Evolutionary conservation across 2,113 vertebrate genomes (phyloP).

Genomic region (Oreochromis spilurus): DNA sequence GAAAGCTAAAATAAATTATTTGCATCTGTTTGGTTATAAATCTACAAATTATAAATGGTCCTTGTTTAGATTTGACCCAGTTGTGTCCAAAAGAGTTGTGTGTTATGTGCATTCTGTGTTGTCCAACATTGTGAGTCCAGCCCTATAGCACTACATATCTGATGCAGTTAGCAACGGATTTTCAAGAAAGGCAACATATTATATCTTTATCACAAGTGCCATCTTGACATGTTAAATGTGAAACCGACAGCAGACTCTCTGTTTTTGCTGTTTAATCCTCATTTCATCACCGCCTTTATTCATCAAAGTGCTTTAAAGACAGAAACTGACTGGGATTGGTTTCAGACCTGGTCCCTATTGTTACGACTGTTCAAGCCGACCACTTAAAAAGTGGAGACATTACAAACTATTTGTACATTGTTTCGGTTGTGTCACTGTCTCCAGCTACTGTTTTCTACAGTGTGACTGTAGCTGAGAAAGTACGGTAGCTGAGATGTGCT

Average conservation of each 20-base stretch:
- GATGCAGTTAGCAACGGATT: neutral
- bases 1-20: neutral
- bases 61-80: neutral
- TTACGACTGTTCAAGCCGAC: neutral
- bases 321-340: neutral
- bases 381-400: neutral
- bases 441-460: neutral
- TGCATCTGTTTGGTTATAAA: neutral
- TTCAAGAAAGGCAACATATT: neutral
- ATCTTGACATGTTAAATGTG: neutral
- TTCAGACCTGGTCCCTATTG: neutral
- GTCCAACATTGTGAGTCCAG: neutral
- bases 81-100: neutral
- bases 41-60: neutral
- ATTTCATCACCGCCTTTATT: accelerated
- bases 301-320: neutral
- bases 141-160: neutral
- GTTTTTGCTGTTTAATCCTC: neutral
- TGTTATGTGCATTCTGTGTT: neutral
- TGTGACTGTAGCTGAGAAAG: neutral
- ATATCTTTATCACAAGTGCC: neutral
- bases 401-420: neutral
- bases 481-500: neutral
- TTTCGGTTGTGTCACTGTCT: neutral
- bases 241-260: neutral